Base-by-base conservation (phyloP, 1,140 invertebrate species). In the Megalonaias nervosa region DNA sequence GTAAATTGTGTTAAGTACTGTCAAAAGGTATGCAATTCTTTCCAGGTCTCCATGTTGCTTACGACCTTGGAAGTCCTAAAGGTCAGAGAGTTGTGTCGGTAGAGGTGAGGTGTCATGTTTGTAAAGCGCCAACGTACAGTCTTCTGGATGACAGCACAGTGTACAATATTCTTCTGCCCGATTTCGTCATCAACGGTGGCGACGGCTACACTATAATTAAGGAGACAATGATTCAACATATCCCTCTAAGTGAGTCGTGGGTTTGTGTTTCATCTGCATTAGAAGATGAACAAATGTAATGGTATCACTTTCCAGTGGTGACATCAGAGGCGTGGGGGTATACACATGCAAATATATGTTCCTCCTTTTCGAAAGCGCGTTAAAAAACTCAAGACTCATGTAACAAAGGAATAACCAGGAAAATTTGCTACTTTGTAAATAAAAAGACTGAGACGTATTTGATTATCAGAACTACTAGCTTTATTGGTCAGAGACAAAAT, bases 181-280 rank as follows among this genome's bases (percentile, higher is more conserved):
- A 48, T 16, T 74, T 74, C 17, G 6, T 74, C 13, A 6, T 74
- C 72, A 67, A 67, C 58, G 72, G 72, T 9, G 72, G 72, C 15
- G 72, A 74, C 31, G 48, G 64, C 9, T 74, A 57, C 26, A 57
- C 17, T 31, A 89, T 93, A 81, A 79, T 93, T 9, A 84, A 84
- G 65, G 81, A 91, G 11, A 86, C 89, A 48, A 75, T 85, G 11
- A 78, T 90, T 11, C 55, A 84, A 61, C 79, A 94, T 67, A 70
- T 84, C 21, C 81, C 84, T 56, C 82, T 84, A 17, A 89, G 90
- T 85, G 82, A 75, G 81, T 80, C 26, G 26, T 31, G 26, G 2
- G 2, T 3, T 31, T 31, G n/a, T 31, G 26, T 31, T 31, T 31
- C 26, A 31, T 31, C 26, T 1, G 26, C 26, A 31, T 31, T 31